Evolutionary conservation across 1,140 invertebrate species (phyloP), one percentile per base, ranked within the genome.

Genomic region (Drosophila simulans): DNA sequence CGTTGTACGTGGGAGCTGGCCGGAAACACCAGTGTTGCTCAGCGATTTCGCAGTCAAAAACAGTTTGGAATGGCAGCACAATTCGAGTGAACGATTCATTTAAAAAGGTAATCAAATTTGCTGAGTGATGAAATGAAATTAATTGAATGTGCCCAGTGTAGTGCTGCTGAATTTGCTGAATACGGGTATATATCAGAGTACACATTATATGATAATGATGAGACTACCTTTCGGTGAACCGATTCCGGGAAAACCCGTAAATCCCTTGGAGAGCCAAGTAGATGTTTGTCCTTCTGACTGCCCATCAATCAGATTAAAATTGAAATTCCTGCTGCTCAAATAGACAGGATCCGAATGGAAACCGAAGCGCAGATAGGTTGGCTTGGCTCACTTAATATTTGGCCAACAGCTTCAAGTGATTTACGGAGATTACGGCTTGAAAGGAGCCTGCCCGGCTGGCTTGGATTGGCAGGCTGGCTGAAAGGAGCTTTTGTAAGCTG

Each of bases 401-500:
- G 66, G 68, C 49, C 68, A 71, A 71, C 68, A 71, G 64, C 68
- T 71, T 71, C 65, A 48, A 71, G 68, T 71, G 68, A 71, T 71
- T 71, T 71, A 71, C 64, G 66, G 68, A 71, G 68, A 71, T 71
- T 71, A 71, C n/a, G 35, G 68, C 64, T 27, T 17, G 46, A 53
- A 68, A 37, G 64, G 60, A 65, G 64, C 22, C 17, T 5, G 11
- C 48, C 8, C 20, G 22, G 52, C 15, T 20, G 42, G 35, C 17
- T 17, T 5, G 34, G 3, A 31, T 7, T 15, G 34, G 39, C n/a
- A 17, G 45, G 27, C 31, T n/a, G 5, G 34, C 27, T 69, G 66
- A 54, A 74, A 74, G 53, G n/a, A 65, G 72, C 72, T 76, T 76
- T 75, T 71, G 62, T 76, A 76, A 76, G 72, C 72, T 75, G 72